These are phyloP conservation scores for Siderastrea radians DNA, from an alignment of 92 coral and sea anemone genomes.

Conservation along the genomic window DNA sequence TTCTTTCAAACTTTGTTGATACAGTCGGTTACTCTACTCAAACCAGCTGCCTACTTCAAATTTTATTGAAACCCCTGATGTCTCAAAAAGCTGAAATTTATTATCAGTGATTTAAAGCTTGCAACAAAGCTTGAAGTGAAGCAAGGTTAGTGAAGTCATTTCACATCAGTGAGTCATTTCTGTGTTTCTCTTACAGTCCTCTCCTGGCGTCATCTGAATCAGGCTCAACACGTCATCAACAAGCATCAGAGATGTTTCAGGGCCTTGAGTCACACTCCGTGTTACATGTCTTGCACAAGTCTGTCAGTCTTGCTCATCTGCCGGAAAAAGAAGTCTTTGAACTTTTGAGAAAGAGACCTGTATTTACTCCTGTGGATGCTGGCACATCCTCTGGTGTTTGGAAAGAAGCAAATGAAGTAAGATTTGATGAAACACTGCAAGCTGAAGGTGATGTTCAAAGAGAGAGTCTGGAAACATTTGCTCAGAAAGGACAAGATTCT, in stretches of 20 bases:
- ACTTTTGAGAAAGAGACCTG: conserved; percentile 90
- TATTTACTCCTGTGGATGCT: conserved; percentile 65
- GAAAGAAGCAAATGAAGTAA: not conserved
- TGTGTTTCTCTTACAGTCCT: conserved; percentile 62
- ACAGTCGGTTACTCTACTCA: too few species aligned
- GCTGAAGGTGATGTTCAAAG: not conserved
- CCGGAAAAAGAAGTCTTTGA: conserved; percentile 96
- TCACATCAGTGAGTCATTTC: not conserved
- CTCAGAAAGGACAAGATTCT: not conserved
- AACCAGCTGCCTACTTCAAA: too few species aligned
- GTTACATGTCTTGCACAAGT: conserved; percentile 92
- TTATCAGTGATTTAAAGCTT: too few species aligned
- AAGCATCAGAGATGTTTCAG: conserved; percentile 98
- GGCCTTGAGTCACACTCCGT: conserved; percentile 97
- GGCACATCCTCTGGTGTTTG: not conserved
- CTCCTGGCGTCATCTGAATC: conserved; percentile 86
- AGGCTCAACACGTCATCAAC: conserved; percentile 89
- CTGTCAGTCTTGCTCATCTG: conserved; percentile 86
- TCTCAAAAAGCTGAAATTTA: too few species aligned
- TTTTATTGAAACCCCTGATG: too few species aligned
- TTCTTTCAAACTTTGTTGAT: too few species aligned
- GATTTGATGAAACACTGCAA: not conserved
- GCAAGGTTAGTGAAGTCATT: too few species aligned
- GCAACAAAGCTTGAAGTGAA: too few species aligned
- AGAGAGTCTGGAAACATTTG: not conserved